These are phyloP conservation scores for Valencia hispanica DNA, from an alignment of 2,797 vertebrate genomes.

Conservation along the genomic window DNA sequence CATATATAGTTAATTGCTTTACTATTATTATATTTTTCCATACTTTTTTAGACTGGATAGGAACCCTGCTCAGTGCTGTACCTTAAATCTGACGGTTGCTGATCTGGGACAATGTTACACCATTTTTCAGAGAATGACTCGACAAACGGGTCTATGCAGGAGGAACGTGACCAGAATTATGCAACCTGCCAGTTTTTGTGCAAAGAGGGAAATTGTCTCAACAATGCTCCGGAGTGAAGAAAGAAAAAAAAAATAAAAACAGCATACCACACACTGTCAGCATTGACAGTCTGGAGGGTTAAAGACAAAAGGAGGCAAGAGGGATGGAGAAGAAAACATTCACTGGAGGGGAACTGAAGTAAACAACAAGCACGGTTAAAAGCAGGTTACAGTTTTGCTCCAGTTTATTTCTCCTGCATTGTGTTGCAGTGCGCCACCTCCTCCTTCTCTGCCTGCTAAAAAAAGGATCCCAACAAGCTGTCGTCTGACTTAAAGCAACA, in stretches of 20 bases:
- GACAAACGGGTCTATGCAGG: constrained; percentile 47
- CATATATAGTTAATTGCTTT: neutral
- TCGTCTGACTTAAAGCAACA: constrained; percentile 52
- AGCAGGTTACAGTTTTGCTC: constrained; percentile 18
- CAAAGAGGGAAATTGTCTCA: constrained; percentile 16
- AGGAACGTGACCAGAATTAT: constrained; percentile 32
- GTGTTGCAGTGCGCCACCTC: constrained; percentile 17
- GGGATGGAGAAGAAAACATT: constrained; percentile 9
- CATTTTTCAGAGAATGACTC: constrained; percentile 44
- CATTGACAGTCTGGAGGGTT: constrained; percentile 14
- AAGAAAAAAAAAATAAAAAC: constrained; percentile 24
- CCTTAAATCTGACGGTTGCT: constrained; percentile 23
- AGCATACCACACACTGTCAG: constrained; percentile 15
- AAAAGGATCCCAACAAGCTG: constrained; percentile 47
- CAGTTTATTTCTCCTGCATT: constrained; percentile 18
- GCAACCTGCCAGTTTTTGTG: constrained; percentile 39
- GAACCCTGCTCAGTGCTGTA: constrained; percentile 29
- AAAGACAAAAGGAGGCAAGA: neutral
- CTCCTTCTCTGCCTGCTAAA: constrained; percentile 24
- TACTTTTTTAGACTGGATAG: neutral
- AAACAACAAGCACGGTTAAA: constrained; percentile 36
- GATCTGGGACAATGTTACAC: constrained; percentile 46
- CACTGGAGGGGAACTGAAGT: constrained; percentile 10
- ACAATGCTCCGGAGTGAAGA: constrained; percentile 7
- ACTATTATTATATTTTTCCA: neutral